phyloP scores from a whole-genome alignment of 2,113 vertebrate genomes.

The Microcebus tavaratra region DNA sequence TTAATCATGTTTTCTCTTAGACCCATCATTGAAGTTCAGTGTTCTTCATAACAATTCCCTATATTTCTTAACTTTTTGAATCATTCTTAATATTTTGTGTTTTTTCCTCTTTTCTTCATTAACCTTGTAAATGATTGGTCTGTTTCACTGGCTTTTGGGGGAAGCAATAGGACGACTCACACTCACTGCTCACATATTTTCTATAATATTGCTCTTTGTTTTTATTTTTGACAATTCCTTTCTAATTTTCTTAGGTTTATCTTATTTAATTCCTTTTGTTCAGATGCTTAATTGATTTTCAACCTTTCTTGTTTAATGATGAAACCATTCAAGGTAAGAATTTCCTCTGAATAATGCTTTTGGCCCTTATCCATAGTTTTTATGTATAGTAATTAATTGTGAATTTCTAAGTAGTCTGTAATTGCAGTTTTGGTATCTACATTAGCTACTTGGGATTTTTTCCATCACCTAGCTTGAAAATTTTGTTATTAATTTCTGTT shows the following conservation, averaged over 20 bases:
- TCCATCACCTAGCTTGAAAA: background rate
- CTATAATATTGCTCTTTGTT: background rate
- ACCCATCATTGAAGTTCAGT: background rate
- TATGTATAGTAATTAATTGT: background rate
- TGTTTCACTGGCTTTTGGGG: background rate
- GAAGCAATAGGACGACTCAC: background rate
- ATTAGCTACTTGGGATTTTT: background rate
- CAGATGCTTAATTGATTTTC: conserved; percentile 16
- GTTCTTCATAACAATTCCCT: background rate
- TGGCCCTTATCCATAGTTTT: background rate
- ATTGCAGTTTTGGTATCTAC: background rate
- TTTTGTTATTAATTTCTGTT: background rate
- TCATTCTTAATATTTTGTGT: background rate
- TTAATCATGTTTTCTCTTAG: background rate
- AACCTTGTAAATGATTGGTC: background rate
- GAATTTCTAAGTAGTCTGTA: background rate
- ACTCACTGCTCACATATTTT: background rate
- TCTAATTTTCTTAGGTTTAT: background rate
- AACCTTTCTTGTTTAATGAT: background rate
- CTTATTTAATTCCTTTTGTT: background rate
- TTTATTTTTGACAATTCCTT: background rate
- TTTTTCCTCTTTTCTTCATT: background rate
- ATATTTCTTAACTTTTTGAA: background rate
- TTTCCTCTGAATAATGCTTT: conserved; percentile 29
- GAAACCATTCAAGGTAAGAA: conserved; percentile 17